Evolutionary conservation across 2,113 vertebrate species (phyloP).

Genomic region (Otolemur garnettii): DNA sequence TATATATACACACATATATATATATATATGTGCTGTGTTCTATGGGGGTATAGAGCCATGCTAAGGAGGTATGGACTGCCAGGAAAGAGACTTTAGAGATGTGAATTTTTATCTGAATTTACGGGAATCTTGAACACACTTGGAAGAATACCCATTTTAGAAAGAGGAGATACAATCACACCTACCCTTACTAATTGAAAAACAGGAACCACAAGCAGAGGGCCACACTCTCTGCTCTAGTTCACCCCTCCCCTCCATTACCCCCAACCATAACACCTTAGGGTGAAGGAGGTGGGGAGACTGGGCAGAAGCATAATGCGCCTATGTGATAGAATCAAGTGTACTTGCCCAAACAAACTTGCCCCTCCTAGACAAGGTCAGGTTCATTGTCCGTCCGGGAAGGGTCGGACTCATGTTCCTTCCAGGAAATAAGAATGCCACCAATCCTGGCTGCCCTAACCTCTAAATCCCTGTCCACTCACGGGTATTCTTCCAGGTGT

Average conservation of each 20-base stretch:
- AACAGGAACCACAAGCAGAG: neutral
- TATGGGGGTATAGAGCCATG: neutral
- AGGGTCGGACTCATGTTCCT: too few relatives aligned
- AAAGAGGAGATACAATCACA: neutral
- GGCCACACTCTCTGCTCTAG: neutral
- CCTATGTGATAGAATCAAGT: too few relatives aligned
- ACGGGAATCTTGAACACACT: neutral
- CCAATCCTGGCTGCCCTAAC: too few relatives aligned
- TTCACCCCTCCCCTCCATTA: accelerated
- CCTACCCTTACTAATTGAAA: neutral
- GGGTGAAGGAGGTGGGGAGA: neutral
- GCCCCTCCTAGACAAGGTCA: too few relatives aligned
- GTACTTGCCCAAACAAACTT: too few relatives aligned
- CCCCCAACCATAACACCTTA: neutral
- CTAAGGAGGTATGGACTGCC: neutral
- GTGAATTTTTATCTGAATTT: neutral
- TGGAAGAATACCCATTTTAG: neutral
- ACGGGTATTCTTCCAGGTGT: too few relatives aligned
- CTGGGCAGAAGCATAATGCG: neutral
- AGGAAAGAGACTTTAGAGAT: neutral
- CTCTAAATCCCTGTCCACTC: too few relatives aligned
- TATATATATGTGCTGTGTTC: neutral
- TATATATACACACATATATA: too few relatives aligned
- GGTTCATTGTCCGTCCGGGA: too few relatives aligned
- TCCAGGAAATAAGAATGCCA: too few relatives aligned